Base-by-base conservation (phyloP, 2,113 vertebrate species). In the Eretmochelys imbricata region DNA sequence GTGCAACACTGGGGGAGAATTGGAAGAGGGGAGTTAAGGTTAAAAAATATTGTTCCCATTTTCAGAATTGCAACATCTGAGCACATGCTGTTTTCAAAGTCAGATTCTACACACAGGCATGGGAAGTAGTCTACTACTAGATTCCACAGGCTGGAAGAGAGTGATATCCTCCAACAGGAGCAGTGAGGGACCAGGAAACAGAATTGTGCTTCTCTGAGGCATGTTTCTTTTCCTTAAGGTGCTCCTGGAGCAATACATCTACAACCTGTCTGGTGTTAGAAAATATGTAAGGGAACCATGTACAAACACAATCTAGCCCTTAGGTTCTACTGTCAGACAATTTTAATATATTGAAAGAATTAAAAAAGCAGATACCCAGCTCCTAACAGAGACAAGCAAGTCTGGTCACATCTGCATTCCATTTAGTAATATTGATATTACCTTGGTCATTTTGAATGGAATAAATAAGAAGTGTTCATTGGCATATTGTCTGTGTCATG, bases 261-360 rank as follows among this genome's bases (percentile, higher is more conserved):
- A 89, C 46, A 29, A 12, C 62, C 93, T 92, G 55, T 62, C 86
- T 89, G 82, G 10, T 29, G 17, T 89, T 82, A 87, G 79, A 93
- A 95, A 89, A 92, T 83, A 27, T 10, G 24, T 48, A 78, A 48
- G 42, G 50, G 75, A 80, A 80, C 69, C 57, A 42, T 24, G 53
- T 1, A 92, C 51, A 86, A 90, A 93, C 55, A 86, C 4, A 27
- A 2, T 38, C 29, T 31, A 89, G 57, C 29, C 17, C 53, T 95
- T 78, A 82, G 20, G 86, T 86, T 50, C 93, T 42, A 72, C 55
- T 92, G 49, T 48, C 93, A 46, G 48, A 42, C 90, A n/a, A 81
- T 80, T 91, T 82, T 86, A 94, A 88, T 93, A 94, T 80, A 5
- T 14, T 54, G 9, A 75, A 93, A 89, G 84, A 78, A 82, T 38